These are phyloP conservation scores for Eupithecia dodoneata DNA, from an alignment of 2,888 invertebrate species.

Conservation along the genomic window DNA sequence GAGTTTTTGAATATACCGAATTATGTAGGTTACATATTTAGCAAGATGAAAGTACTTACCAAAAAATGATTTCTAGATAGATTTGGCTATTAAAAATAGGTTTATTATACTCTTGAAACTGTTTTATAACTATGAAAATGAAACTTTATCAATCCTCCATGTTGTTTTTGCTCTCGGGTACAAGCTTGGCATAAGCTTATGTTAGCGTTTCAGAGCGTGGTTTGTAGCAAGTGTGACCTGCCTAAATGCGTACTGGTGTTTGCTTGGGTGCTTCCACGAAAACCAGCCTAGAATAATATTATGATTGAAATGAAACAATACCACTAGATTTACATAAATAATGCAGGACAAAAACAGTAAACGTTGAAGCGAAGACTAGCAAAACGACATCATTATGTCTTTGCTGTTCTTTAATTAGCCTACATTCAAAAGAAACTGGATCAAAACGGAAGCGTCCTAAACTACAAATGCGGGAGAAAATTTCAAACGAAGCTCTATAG, in stretches of 20 bases:
- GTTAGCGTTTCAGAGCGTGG: conserved; percentile 62
- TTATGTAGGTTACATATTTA: conserved; percentile 12
- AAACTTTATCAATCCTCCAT: neutral
- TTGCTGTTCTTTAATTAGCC: conserved; percentile 30
- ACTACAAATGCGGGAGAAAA: conserved; percentile 44
- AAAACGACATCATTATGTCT: conserved; percentile 31
- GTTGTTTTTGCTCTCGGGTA: conserved; percentile 36
- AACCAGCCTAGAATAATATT: conserved; percentile 15
- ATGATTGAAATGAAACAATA: conserved; percentile 26
- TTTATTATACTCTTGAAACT: neutral
- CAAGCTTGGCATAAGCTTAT: conserved; percentile 61
- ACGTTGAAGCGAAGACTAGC: conserved; percentile 32
- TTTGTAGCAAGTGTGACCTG: conserved; percentile 49
- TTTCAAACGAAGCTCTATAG: conserved; percentile 53
- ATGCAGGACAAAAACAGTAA: conserved; percentile 14
- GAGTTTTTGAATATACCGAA: conserved; percentile 29
- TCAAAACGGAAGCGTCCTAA: conserved; percentile 56
- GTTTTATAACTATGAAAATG: conserved; percentile 11
- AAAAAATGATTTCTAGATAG: conserved; percentile 9
- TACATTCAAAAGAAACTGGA: conserved; percentile 27
- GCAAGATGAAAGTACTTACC: conserved; percentile 31
- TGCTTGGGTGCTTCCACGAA: conserved; percentile 34
- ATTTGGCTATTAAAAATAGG: neutral
- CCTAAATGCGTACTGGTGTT: conserved; percentile 36
- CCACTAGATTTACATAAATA: conserved; percentile 12